Percentiles rank a stretch among this genome's conserved stretches.
Evolutionary conservation across 2,797 vertebrate species (phyloP).

Genomic region (Intellagama lesueurii): DNA sequence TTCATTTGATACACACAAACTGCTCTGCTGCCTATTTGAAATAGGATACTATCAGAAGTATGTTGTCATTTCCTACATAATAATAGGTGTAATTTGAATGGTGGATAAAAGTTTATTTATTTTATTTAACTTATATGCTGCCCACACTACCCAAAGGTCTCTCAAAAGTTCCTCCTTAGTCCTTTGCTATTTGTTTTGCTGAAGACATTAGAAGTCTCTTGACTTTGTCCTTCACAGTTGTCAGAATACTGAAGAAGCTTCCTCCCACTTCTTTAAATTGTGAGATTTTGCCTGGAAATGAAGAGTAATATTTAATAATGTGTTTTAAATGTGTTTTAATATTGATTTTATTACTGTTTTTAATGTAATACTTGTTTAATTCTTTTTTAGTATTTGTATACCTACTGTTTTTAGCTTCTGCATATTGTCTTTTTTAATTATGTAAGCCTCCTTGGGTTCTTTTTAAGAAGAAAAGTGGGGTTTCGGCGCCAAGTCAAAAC

Average conservation of each 20-base stretch:
- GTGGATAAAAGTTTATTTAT: background rate
- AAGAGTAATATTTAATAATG: background rate
- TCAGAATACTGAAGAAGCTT: background rate
- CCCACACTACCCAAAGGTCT: too few species aligned
- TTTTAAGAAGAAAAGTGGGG: too few species aligned
- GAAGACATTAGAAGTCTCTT: background rate
- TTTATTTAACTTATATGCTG: too few species aligned
- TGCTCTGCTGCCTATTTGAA: background rate
- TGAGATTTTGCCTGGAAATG: background rate
- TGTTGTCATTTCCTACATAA: background rate
- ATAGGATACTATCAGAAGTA: background rate
- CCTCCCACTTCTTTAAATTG: background rate
- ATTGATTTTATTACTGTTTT: too few species aligned
- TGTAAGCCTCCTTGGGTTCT: too few species aligned
- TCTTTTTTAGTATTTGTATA: too few species aligned
- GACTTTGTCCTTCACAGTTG: background rate
- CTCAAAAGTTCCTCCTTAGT: background rate
- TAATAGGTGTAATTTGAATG: background rate
- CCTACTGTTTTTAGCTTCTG: too few species aligned
- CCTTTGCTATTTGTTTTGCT: background rate
- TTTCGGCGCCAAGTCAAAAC: too few species aligned
- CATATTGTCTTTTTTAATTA: too few species aligned
- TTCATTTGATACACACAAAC: slow-evolving; percentile 4
- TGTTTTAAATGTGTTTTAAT: too few species aligned
- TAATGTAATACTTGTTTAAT: too few species aligned